Evolutionary conservation across 2,797 vertebrate genomes (phyloP), one percentile per base, ranked within the genome.

Genomic region (Lutra lutra): DNA sequence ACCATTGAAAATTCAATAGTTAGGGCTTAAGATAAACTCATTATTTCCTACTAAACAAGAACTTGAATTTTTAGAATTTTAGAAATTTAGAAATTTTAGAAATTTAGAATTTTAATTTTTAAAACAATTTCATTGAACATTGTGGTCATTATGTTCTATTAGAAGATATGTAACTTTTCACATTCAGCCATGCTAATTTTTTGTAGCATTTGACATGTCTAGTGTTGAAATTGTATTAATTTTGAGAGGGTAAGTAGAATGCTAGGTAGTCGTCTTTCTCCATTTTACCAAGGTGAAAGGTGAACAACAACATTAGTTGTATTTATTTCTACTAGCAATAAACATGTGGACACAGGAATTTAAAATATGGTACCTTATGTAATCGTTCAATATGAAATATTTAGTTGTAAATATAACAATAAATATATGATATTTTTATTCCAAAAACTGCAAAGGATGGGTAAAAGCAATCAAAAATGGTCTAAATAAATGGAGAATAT

Each of bases 151-250:
- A 43, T n/a, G 1, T 58, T 83, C 32, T 60, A 23, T 54, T 94
- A 93, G 38, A 60, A 70, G 48, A 51, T 64, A 35, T 6, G 2
- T 72, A 51, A 48, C 18, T 70, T 88, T 96, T 78, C 78, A 43
- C 9, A 58, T 3, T 46, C 2, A 80, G 17, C 14, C 25, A 23
- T 86, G 48, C 23, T 85, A 7, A 27, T 27, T 38, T 64, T 86
- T 83, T 91, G 84, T 64, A 62, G 66, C 40, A 29, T 94, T 95
- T 89, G 51, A 82, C 1, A 51, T 91, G 23, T 95, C 58, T 72
- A 84, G 82, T 86, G 3, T 72, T 86, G 46, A 96, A 56, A 89
- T 73, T 95, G 2, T 88, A 54, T 87, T 89, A 86, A 77, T 43
- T 94, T 80, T 46, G 68, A 72, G 32, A 83, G 20, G 13, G n/a